Conservation (phyloP, 2,888 invertebrate genomes). For the Tridacna crocea region DNA sequence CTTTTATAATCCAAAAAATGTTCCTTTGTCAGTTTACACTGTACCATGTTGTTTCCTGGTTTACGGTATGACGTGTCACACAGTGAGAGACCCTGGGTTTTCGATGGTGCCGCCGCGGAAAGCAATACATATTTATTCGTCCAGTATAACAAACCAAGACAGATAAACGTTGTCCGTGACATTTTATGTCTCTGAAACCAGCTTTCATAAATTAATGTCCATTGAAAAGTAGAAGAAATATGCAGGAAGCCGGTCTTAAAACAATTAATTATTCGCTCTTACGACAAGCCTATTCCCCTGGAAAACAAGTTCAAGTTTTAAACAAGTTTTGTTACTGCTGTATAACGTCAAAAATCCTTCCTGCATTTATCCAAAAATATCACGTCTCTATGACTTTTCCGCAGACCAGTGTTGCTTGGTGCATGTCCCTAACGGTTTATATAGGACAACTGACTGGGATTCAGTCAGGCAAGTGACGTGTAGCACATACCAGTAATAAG, state of each 20-base stretch:
- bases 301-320: no score
- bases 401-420: neutral
- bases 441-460: constrained; percentile 1
- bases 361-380: no score
- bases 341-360: no score
- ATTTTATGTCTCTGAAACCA: neutral
- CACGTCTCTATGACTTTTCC: no score
- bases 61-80: constrained; percentile 22
- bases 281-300: no score
- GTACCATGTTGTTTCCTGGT: constrained; percentile 16
- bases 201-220: no score
- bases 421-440: neutral
- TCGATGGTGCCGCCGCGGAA: neutral
- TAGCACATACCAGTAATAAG: constrained; percentile 11
- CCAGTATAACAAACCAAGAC: neutral
- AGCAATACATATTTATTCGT: neutral
- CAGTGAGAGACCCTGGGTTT: constrained; percentile 19
- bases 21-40: constrained; percentile 41
- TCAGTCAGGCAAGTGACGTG: constrained; percentile 7
- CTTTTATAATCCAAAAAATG: constrained; percentile 50
- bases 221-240: no score
- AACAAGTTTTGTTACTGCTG: no score
- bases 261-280: no score
- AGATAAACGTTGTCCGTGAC: neutral
- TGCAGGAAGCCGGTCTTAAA: no score